phyloP scores from a whole-genome alignment of 2,797 vertebrate species.

The Octomys mimax region DNA sequence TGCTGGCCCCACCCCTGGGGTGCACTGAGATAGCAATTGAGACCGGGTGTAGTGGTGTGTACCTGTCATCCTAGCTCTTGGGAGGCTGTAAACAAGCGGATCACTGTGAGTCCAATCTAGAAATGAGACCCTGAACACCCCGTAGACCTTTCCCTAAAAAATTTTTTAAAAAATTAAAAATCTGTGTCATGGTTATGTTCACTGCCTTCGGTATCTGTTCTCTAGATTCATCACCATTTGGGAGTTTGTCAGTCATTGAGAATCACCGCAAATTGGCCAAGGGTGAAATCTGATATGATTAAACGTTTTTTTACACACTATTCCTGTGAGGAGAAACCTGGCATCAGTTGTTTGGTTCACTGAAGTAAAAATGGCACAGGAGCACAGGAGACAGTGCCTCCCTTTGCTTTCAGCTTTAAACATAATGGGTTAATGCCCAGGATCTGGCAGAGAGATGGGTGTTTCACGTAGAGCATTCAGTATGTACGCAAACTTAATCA shows the following conservation, averaged over 20 bases:
- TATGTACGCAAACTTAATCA: not conserved
- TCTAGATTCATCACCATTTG: not conserved
- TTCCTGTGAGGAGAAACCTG: not conserved
- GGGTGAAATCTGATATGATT: not conserved
- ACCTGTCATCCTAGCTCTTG: too few species aligned
- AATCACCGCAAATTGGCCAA: not conserved
- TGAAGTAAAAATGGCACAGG: not conserved
- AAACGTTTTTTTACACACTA: not conserved
- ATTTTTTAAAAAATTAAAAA: too few species aligned
- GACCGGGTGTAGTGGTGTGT: too few species aligned
- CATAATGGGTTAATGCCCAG: not conserved
- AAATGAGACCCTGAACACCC: too few species aligned
- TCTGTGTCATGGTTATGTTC: not conserved
- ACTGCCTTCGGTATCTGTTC: not conserved
- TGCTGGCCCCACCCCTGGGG: too few species aligned
- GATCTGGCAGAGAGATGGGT: not conserved
- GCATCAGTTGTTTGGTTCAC: not conserved
- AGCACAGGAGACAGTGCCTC: not conserved
- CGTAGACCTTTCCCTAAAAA: too few species aligned
- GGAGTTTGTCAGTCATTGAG: not conserved
- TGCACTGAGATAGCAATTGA: too few species aligned
- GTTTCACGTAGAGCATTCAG: not conserved
- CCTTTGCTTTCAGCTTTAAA: not conserved
- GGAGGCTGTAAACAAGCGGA: too few species aligned
- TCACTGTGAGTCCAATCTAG: too few species aligned